phyloP scores from a whole-genome alignment of 1,140 invertebrate genomes.

The Nebria ingens region DNA sequence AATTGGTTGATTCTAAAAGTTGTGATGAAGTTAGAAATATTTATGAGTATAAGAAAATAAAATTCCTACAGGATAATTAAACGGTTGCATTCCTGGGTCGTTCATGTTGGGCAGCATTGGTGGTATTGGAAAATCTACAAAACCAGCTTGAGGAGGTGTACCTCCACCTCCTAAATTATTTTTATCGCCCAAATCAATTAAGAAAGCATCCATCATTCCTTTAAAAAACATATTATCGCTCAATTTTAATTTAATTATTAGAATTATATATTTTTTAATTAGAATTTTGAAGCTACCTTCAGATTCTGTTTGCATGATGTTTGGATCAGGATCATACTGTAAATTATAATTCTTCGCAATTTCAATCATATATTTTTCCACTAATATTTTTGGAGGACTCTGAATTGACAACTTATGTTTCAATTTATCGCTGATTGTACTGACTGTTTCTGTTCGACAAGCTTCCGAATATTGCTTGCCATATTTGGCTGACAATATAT shows the following conservation, averaged over 20 bases:
- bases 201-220: slow-evolving; percentile 51
- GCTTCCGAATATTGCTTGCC: slow-evolving; percentile 86
- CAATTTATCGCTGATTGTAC: slow-evolving; percentile 87
- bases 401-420: slow-evolving; percentile 94
- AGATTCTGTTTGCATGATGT: slow-evolving; percentile 72
- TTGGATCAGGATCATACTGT: slow-evolving; percentile 84
- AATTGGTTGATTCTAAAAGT: slow-evolving; percentile 18
- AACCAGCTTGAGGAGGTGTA: slow-evolving; percentile 58
- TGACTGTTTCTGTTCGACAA: slow-evolving; percentile 63
- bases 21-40: slow-evolving; percentile 10
- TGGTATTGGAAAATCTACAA: slow-evolving; percentile 63
- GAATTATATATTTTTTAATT: background rate
- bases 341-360: slow-evolving; percentile 94
- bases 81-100: slow-evolving; percentile 33
- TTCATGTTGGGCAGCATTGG: slow-evolving; percentile 47
- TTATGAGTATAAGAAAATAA: slow-evolving; percentile 6
- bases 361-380: slow-evolving; percentile 93
- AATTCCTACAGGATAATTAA: slow-evolving; percentile 46
- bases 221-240: slow-evolving; percentile 10
- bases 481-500: slow-evolving; percentile 86
- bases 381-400: slow-evolving; percentile 89
- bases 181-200: slow-evolving; percentile 66
- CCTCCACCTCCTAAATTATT: slow-evolving; percentile 47
- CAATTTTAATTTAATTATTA: background rate
- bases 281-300: slow-evolving; percentile 19